Evolutionary conservation across 2,113 vertebrate species (phyloP).

Genomic region (Prochilodus magdalenae): DNA sequence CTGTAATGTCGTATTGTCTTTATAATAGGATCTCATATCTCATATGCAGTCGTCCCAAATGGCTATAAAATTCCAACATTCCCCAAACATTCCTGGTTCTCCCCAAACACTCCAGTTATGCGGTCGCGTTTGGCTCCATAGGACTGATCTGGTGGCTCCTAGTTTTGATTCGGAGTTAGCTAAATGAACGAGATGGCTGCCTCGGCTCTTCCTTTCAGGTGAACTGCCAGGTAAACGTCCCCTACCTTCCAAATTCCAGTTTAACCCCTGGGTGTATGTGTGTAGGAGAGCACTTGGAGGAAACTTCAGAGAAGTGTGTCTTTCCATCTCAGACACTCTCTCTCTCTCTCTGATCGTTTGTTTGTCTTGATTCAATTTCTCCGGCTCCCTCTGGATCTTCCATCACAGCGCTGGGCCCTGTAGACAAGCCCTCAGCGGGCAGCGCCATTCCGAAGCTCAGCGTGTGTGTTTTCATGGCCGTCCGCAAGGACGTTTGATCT

Average conservation of each 20-base stretch:
- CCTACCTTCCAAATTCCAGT: not conserved
- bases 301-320: not conserved
- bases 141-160: no score
- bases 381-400: not conserved
- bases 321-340: not conserved
- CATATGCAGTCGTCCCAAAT: no score
- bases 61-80: no score
- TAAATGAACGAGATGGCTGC: no score
- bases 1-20: no score
- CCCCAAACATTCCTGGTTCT: no score
- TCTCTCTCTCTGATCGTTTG: not conserved
- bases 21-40: no score
- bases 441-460: constrained; percentile 6
- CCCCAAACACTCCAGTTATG: no score
- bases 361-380: constrained; percentile 4
- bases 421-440: not conserved
- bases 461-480: constrained; percentile 17
- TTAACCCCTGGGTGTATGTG: constrained; percentile 18
- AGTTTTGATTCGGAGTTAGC: no score
- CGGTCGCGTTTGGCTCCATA: no score
- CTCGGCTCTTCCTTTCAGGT: no score
- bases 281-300: not conserved
- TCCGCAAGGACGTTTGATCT: constrained; percentile 21
- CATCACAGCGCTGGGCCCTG: not conserved
- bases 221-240: no score